phyloP scores from a whole-genome alignment of 1,140 invertebrate genomes.

The Anastrepha obliqua region DNA sequence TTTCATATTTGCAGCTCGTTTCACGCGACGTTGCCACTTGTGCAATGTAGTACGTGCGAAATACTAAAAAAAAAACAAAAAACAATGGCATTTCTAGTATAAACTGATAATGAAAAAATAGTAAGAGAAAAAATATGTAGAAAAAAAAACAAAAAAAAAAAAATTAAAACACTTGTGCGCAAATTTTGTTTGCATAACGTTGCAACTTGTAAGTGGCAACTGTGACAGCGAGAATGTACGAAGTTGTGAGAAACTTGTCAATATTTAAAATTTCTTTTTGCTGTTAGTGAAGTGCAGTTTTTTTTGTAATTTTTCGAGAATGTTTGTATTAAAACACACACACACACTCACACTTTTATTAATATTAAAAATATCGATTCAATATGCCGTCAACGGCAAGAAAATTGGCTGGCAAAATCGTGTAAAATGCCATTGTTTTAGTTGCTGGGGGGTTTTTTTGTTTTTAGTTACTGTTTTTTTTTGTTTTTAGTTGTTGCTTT shows the following conservation, averaged over 20 bases:
- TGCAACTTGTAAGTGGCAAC: constrained; percentile 33
- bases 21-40: constrained; percentile 46
- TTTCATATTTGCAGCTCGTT: constrained; percentile 52
- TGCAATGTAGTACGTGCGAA: constrained; percentile 34
- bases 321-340: background rate
- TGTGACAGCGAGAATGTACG: constrained; percentile 18
- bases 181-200: constrained; percentile 34
- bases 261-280: constrained; percentile 5
- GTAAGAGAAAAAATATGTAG: background rate
- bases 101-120: constrained; percentile 27
- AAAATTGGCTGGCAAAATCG: too few relatives aligned
- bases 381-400: too few relatives aligned
- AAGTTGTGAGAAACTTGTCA: constrained; percentile 10
- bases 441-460: too few relatives aligned
- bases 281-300: background rate
- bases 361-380: background rate
- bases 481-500: too few relatives aligned
- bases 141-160: constrained; percentile 18
- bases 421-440: too few relatives aligned
- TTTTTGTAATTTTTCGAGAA: background rate
- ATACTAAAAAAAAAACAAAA: background rate
- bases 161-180: background rate
- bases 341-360: background rate
- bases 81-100: background rate
- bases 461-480: too few relatives aligned